A percentile compares a stretch with the other conserved stretches of the same genome.
Conservation (phyloP, 2,797 vertebrate genomes). For the Lacerta viridis region DNA sequence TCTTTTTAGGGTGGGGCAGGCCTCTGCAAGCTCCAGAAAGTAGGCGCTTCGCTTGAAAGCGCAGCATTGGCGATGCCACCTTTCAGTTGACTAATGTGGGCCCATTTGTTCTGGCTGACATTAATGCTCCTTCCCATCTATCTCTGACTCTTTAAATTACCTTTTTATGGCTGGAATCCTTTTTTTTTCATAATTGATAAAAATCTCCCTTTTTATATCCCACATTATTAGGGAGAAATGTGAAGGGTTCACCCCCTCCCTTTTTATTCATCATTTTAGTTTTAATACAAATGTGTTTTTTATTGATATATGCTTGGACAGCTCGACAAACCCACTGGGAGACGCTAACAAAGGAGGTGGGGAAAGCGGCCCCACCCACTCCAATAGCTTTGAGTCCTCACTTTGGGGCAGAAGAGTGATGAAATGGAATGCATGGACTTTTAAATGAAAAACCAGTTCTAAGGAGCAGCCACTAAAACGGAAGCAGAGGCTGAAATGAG, state of each 20-base stretch:
- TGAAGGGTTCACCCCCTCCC: constrained; percentile 27
- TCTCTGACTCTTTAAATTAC: constrained; percentile 82
- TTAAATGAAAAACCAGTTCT: background rate
- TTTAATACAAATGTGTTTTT: constrained; percentile 82
- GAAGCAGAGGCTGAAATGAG: background rate
- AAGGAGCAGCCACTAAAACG: accelerated
- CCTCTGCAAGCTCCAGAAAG: background rate
- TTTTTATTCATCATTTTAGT: constrained; percentile 78
- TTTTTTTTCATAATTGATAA: constrained; percentile 83
- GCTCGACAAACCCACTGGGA: constrained; percentile 12
- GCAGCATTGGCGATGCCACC: constrained; percentile 24
- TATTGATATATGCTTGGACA: constrained; percentile 74
- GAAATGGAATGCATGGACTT: background rate
- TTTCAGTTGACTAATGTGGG: constrained; percentile 71
- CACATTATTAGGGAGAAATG: constrained; percentile 72
- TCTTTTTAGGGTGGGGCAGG: background rate
- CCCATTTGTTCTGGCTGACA: constrained; percentile 78
- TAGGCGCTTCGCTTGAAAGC: background rate
- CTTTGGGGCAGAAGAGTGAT: background rate
- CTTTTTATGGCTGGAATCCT: constrained; percentile 79
- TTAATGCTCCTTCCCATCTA: constrained; percentile 77
- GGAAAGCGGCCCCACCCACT: background rate
- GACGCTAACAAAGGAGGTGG: background rate
- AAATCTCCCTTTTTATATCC: constrained; percentile 82
- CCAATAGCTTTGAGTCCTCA: background rate